Base-by-base conservation (phyloP, 2,888 invertebrate species). In the Venusia cambrica region DNA sequence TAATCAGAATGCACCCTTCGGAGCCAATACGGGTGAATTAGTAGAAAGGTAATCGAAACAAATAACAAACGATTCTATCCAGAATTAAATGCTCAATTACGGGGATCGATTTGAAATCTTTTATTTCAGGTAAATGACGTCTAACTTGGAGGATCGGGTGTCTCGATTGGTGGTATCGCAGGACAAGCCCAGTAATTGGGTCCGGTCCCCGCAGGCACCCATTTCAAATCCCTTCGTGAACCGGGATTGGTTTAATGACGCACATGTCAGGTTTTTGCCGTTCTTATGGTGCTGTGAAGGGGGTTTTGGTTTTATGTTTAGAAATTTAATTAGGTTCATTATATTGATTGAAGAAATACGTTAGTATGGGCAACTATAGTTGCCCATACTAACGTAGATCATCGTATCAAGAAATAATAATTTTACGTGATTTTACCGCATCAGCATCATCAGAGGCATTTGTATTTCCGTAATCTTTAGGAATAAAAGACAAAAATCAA, bases 221-320 rank as follows among this genome's bases (percentile, higher is more conserved):
- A 64, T 73, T 65, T 61, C 65, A 64, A 64, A 69, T 66, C 69
- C 70, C 69, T 63, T 69, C 69, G 58, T 62, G 60, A 61, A 57
- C 57, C 61, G 53, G 62, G 71, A 70, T 74, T 68, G 71, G 68
- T 66, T 66, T 76, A 80, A 81, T 76, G 78, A 73, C 69, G 60
- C 64, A 73, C 71, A 71, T 70, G 64, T 62, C 68, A 62, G 54
- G 43, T 78, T 77, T 74, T 62, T 69, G 58, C 57, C 57, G 55
- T 58, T 60, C 58, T 56, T 55, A 27, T 30, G 14, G 25, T 27
- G 31, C 32, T 28, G 37, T 43, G 24, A 32, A 33, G 35, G n/a
- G n/a, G n/a, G n/a, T n/a, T n/a, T n/a, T n/a, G n/a, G n/a, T n/a
- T n/a, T n/a, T n/a, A n/a, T n/a, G n/a, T n/a, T n/a, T n/a, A n/a